These are phyloP conservation scores for Catostylus mosaicus DNA, from an alignment of 30 jellyfish, hydroid and myxozoan species.

Conservation along the genomic window DNA sequence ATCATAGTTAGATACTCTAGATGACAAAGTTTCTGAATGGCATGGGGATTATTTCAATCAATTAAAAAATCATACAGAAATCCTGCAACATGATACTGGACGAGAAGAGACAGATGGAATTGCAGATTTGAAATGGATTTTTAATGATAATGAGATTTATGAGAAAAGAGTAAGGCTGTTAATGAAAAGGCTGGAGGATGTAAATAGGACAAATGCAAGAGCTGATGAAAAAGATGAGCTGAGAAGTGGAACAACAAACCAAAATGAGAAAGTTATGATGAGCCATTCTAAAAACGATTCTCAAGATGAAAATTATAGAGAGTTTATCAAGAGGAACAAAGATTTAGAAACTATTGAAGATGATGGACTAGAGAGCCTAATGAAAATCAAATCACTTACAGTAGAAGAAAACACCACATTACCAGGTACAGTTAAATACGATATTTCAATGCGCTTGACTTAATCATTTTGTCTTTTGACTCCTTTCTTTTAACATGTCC, in stretches of 20 bases:
- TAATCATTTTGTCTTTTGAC: conserved; percentile 22
- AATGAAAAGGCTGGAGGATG: conserved; percentile 6
- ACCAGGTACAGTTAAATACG: conserved; percentile 16
- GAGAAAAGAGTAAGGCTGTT: neutral
- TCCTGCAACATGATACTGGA: neutral
- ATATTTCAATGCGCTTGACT: conserved; percentile 45
- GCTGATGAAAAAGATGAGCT: neutral
- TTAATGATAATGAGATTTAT: neutral
- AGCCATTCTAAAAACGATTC: too few relatives aligned
- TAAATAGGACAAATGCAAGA: neutral
- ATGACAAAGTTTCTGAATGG: conserved; percentile 27
- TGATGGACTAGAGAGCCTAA: conserved; percentile 42
- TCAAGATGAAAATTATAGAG: neutral
- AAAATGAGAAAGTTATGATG: neutral
- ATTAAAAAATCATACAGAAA: neutral
- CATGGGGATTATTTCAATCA: conserved; percentile 32
- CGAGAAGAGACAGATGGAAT: neutral
- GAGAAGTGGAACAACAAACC: neutral
- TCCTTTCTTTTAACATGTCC: neutral
- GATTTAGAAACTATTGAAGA: neutral
- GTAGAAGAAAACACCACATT: neutral
- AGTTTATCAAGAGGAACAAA: neutral
- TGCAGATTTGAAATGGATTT: conserved; percentile 11
- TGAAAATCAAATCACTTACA: conserved; percentile 6
- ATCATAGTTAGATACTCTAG: neutral